Percentiles rank a stretch among this genome's conserved stretches.
Conservation (phyloP, 2,797 vertebrate genomes). For the Sebastes minor region DNA sequence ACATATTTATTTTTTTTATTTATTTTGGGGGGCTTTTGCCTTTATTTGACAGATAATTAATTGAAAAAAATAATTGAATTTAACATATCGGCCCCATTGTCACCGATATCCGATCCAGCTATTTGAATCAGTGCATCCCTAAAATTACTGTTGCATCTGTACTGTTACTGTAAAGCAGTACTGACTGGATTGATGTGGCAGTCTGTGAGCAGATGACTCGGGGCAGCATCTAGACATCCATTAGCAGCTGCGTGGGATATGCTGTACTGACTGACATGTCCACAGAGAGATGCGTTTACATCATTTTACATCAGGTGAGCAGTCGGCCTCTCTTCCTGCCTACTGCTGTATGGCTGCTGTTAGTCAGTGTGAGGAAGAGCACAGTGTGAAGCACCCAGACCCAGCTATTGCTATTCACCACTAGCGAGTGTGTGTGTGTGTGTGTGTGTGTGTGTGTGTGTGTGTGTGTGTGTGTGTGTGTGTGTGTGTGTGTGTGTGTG, state of each 20-base stretch:
- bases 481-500: too few species aligned
- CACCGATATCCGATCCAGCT: too few species aligned
- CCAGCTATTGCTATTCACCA: neutral
- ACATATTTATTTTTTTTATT: too few species aligned
- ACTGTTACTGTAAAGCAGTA: neutral
- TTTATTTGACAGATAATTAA: too few species aligned
- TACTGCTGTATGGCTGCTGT: neutral
- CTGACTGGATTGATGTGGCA: neutral
- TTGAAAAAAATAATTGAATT: too few species aligned
- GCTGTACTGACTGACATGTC: slow-evolving; percentile 14
- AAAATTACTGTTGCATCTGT: neutral
- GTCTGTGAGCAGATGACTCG: neutral
- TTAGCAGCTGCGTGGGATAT: slow-evolving; percentile 32
- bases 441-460: neutral
- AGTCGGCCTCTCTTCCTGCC: neutral
- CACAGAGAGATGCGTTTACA: slow-evolving; percentile 22
- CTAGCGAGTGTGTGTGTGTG: too few species aligned
- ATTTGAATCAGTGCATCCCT: neutral
- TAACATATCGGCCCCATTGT: too few species aligned
- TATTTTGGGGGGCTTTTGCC: too few species aligned
- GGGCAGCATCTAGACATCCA: slow-evolving; percentile 11
- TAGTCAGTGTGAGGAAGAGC: neutral
- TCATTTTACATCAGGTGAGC: slow-evolving; percentile 7
- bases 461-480: neutral
- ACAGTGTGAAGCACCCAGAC: neutral